Conservation (phyloP, 2,797 vertebrate species). For the Chaunax sp. region DNA sequence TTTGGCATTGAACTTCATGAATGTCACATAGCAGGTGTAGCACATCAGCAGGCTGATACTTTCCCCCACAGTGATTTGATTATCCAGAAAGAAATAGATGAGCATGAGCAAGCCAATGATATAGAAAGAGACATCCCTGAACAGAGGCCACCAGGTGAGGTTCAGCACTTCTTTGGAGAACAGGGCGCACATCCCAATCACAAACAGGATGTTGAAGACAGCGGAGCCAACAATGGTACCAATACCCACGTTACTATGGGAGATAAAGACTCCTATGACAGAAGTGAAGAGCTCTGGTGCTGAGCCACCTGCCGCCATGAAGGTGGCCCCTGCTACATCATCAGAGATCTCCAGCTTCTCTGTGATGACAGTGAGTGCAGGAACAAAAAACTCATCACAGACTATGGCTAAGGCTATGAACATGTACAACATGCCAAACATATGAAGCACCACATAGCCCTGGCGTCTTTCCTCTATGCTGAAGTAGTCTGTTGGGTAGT, state of each 20-base stretch:
- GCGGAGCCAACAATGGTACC: constrained; percentile 98
- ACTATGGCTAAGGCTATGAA: constrained; percentile 97
- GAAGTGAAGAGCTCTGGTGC: constrained; percentile 98
- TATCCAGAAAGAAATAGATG: constrained; percentile 97
- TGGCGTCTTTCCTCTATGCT: constrained; percentile 88
- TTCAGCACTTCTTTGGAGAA: constrained; percentile 96
- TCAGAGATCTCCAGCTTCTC: constrained; percentile 95
- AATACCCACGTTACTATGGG: constrained; percentile 97
- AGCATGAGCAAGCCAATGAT: constrained; percentile 94
- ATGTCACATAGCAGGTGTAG: constrained; percentile 91
- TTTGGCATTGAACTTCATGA: constrained; percentile 95
- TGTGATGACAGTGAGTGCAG: constrained; percentile 95
- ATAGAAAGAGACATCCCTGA: constrained; percentile 96
- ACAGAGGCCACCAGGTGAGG: constrained; percentile 99
- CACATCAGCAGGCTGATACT: constrained; percentile 89
- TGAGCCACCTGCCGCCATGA: constrained; percentile 97
- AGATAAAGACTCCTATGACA: constrained; percentile 95
- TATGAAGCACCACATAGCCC: constrained; percentile 89
- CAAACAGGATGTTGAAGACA: constrained; percentile 98
- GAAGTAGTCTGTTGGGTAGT: constrained; percentile 92
- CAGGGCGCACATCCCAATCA: constrained; percentile 98
- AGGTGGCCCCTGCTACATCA: constrained; percentile 96
- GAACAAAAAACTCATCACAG: constrained; percentile 98
- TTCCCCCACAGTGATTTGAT: constrained; percentile 89
- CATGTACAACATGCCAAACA: constrained; percentile 98